Evolutionary conservation across 2,888 invertebrate genomes (phyloP), one percentile per base, ranked within the genome.

Genomic region (Hyppa rectilinea): DNA sequence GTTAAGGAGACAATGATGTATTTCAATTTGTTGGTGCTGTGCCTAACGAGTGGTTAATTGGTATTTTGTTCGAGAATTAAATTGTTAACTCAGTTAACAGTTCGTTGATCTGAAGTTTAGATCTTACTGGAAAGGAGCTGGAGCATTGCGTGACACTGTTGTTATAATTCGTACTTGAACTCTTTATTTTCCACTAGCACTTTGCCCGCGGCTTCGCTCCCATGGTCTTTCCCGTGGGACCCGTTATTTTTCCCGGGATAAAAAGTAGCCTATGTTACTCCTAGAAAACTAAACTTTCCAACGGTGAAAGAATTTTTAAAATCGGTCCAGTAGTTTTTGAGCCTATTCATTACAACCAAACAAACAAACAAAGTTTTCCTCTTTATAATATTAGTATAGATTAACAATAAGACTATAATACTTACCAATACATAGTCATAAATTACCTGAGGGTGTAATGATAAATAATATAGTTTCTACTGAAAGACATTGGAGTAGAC

Each of bases 1-100:
- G 81, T 85, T 74, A 84, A 85, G 85, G 83, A 76, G 81, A 80
- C 71, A 45, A n/a, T 80, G 66, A 67, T 76, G 77, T 79, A 76
- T 71, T 76, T 87, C 88, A 88, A 85, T 83, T 83, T 85, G 86
- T 81, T 86, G 85, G 84, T 88, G 75, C 69, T 73, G 85, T 82
- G 83, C 82, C 88, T 87, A 89, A 88, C 87, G 85, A 85, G 85
- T 89, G 87, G 88, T 50, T 76, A 79, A 80, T 80, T 76, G 67
- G n/a, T 59, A 60, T 70, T 80, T 64, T 80, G 71, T 84, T 85
- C 73, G 71, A 69, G 61, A 65, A 76, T 80, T 80, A 70, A 63
- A 60, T 68, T 75, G 50, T 60, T 76, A 67, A 55, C 38, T 49
- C 49, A 20, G 52, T 66, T 74, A 45, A 60, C 23, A 55, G 38